phyloP scores from a whole-genome alignment of 1,140 invertebrate genomes.

The Diabrotica undecimpunctata region DNA sequence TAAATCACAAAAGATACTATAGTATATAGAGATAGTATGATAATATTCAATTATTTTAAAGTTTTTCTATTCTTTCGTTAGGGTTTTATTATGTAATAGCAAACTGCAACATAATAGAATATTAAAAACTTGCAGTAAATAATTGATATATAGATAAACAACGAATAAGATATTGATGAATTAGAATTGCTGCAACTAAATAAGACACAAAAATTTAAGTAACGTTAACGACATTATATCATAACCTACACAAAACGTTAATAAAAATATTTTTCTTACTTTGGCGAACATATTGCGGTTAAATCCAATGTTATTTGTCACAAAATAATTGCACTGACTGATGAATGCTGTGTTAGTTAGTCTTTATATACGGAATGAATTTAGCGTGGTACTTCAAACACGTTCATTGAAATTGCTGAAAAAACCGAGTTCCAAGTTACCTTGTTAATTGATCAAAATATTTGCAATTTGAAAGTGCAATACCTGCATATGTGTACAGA shows the following conservation, averaged over 20 bases:
- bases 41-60: too few species aligned
- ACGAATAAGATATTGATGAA: too few species aligned
- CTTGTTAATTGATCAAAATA: conserved; percentile 22
- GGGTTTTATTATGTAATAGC: too few species aligned
- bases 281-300: conserved; percentile 8
- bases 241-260: conserved; percentile 1
- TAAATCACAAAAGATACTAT: too few species aligned
- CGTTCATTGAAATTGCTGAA: conserved; percentile 18
- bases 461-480: conserved; percentile 22
- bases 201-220: too few species aligned
- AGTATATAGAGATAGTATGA: too few species aligned
- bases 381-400: conserved; percentile 11
- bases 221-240: too few species aligned
- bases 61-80: too few species aligned
- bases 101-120: too few species aligned
- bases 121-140: too few species aligned
- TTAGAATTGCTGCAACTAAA: too few species aligned
- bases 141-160: too few species aligned
- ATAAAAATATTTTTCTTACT: conserved; percentile 6
- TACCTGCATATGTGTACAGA: conserved; percentile 4
- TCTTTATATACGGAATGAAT: conserved; percentile 6
- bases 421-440: conserved; percentile 10
- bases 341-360: not conserved
- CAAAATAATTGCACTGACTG: conserved; percentile 7
- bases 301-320: not conserved